These are phyloP conservation scores for Scomber scombrus DNA, from an alignment of 2,113 vertebrate genomes.

Conservation along the genomic window DNA sequence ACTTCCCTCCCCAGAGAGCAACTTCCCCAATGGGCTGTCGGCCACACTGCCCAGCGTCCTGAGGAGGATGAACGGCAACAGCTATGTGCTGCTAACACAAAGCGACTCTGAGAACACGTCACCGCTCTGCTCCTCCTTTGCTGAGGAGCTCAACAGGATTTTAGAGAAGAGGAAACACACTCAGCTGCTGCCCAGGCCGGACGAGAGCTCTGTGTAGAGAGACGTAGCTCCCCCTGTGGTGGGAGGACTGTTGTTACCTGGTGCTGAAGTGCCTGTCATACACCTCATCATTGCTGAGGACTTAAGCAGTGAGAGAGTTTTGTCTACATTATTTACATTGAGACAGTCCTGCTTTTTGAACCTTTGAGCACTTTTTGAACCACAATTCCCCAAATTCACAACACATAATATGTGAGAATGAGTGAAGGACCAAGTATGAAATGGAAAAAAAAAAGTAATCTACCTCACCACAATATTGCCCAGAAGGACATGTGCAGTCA, in stretches of 20 bases:
- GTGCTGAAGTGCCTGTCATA: conserved; percentile 65
- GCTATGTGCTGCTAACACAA: conserved; percentile 94
- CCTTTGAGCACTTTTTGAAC: conserved; percentile 16
- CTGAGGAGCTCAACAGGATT: conserved; percentile 96
- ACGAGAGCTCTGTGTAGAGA: conserved; percentile 95
- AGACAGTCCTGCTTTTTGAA: conserved; percentile 52
- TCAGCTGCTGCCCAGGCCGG: conserved; percentile 90
- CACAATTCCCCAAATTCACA: conserved; percentile 33
- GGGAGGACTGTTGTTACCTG: conserved; percentile 50
- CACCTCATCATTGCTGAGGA: conserved; percentile 42
- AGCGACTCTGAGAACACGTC: conserved; percentile 86
- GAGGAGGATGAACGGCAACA: conserved; percentile 96
- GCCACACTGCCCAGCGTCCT: conserved; percentile 92
- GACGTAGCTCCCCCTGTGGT: conserved; percentile 50
- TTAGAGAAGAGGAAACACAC: conserved; percentile 97
- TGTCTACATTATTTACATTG: conserved; percentile 13
- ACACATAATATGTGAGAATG: conserved; percentile 16
- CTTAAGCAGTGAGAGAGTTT: conserved; percentile 54
- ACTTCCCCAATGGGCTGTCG: conserved; percentile 89
- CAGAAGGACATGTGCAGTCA: conserved; percentile 37
- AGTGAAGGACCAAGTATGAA: conserved; percentile 21
- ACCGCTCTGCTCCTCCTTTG: conserved; percentile 88
- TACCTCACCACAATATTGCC: conserved; percentile 74
- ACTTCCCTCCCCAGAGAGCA: conserved; percentile 76
- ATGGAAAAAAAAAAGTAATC: conserved; percentile 48